These are phyloP conservation scores for Plemyria rubiginata DNA, from an alignment of 2,888 invertebrate species.

Conservation along the genomic window DNA sequence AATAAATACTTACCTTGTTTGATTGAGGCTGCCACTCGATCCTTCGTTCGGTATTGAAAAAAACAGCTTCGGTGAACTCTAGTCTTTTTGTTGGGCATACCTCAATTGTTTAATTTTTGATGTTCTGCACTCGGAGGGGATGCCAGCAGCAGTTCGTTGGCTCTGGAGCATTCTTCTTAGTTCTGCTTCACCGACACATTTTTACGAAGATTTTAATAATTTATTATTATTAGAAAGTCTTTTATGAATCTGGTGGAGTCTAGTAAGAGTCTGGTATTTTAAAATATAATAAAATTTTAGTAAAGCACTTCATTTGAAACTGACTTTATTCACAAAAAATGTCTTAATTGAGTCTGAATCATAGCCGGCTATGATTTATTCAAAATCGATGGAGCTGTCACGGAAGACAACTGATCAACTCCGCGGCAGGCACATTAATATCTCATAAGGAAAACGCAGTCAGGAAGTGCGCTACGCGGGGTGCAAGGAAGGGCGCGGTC, in stretches of 20 bases:
- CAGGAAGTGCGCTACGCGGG: neutral
- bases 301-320: neutral
- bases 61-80: neutral
- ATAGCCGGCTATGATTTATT: constrained; percentile 14
- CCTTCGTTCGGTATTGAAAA: neutral
- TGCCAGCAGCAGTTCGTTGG: neutral
- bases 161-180: neutral
- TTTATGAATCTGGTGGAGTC: too few species aligned
- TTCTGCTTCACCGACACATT: neutral
- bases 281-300: too few species aligned
- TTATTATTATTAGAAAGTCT: neutral
- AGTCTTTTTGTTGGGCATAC: neutral
- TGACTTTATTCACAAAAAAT: neutral
- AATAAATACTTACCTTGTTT: neutral
- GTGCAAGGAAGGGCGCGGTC: constrained; percentile 8
- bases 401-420: constrained; percentile 1
- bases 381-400: neutral
- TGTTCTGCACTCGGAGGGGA: neutral
- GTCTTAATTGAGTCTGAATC: neutral
- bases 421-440: constrained; percentile 14
- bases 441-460: neutral
- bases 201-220: neutral
- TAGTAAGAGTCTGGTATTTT: too few species aligned
- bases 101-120: neutral
- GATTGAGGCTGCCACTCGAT: neutral